phyloP scores from a whole-genome alignment of 2,888 invertebrate species.

The Platerodrilus igneus region DNA sequence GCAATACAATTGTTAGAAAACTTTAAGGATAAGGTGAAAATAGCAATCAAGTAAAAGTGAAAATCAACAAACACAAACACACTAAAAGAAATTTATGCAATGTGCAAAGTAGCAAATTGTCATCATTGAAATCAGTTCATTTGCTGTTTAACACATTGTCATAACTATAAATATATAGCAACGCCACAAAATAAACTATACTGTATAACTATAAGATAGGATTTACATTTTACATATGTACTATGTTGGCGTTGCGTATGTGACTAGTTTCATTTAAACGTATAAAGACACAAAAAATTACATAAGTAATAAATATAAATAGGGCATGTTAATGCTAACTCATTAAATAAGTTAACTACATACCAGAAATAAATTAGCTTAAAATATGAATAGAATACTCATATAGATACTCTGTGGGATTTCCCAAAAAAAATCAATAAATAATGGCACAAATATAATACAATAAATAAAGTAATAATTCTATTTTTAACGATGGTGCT shows the following conservation, averaged over 20 bases:
- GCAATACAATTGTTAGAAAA: conserved; percentile 38
- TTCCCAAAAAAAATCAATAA: conserved; percentile 24
- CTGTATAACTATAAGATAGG: conserved; percentile 17
- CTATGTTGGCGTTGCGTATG: conserved; percentile 35
- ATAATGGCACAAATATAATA: conserved; percentile 42
- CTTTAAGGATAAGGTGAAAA: conserved; percentile 35
- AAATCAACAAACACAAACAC: conserved; percentile 45
- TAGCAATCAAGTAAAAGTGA: conserved; percentile 33
- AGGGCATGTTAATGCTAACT: conserved; percentile 31
- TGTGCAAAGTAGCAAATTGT: conserved; percentile 13
- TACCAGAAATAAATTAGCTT: conserved; percentile 32
- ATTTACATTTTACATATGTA: conserved; percentile 22
- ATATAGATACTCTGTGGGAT: conserved; percentile 38
- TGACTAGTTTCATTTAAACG: conserved; percentile 26
- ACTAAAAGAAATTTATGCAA: conserved; percentile 30
- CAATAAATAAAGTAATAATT: conserved; percentile 38
- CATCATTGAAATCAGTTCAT: background rate
- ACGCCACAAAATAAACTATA: conserved; percentile 36
- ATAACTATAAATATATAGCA: conserved; percentile 33
- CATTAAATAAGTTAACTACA: conserved; percentile 31
- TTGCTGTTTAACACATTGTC: conserved; percentile 12
- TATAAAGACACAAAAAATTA: conserved; percentile 46
- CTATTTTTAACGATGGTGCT: conserved; percentile 37
- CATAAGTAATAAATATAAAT: conserved; percentile 39
- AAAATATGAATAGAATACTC: no score